phyloP scores from a whole-genome alignment of 2,797 vertebrate species.

The Otolemur crassicaudatus region DNA sequence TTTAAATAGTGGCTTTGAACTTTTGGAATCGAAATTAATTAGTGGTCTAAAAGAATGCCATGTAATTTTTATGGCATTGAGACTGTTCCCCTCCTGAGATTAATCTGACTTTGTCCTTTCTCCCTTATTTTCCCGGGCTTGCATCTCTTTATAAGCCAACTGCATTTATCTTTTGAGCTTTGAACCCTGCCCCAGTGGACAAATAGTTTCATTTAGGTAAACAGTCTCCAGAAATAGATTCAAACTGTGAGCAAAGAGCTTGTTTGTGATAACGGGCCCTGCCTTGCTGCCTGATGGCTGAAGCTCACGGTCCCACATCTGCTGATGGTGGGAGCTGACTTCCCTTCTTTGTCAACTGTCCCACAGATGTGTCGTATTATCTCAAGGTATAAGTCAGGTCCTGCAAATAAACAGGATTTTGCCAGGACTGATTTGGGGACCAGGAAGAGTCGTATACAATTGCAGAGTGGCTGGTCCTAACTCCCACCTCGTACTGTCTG shows the following conservation, averaged over 20 bases:
- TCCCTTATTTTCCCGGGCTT: conserved; percentile 57
- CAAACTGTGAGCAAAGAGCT: conserved; percentile 85
- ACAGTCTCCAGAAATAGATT: conserved; percentile 83
- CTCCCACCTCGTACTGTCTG: fast-evolving
- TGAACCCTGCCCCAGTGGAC: conserved; percentile 78
- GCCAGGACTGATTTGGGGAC: conserved; percentile 64
- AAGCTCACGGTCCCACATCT: conserved; percentile 72
- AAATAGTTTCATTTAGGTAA: conserved; percentile 83
- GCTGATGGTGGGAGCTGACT: conserved; percentile 84
- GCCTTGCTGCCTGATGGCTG: conserved; percentile 79
- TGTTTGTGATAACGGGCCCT: conserved; percentile 86
- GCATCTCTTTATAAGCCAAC: conserved; percentile 78
- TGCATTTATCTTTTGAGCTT: conserved; percentile 79
- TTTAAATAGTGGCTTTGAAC: conserved; percentile 33
- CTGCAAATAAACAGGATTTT: conserved; percentile 78
- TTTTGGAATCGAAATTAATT: neutral
- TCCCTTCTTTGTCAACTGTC: conserved; percentile 84
- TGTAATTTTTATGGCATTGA: neutral
- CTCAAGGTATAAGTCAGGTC: conserved; percentile 84
- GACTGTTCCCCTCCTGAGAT: neutral
- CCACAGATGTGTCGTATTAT: conserved; percentile 86
- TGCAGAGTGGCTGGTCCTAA: neutral
- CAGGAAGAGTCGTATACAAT: conserved; percentile 74
- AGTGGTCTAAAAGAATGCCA: neutral
- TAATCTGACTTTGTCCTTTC: conserved; percentile 1